Evolutionary conservation across 2,113 vertebrate species (phyloP).

Genomic region (Ciconia maguari): DNA sequence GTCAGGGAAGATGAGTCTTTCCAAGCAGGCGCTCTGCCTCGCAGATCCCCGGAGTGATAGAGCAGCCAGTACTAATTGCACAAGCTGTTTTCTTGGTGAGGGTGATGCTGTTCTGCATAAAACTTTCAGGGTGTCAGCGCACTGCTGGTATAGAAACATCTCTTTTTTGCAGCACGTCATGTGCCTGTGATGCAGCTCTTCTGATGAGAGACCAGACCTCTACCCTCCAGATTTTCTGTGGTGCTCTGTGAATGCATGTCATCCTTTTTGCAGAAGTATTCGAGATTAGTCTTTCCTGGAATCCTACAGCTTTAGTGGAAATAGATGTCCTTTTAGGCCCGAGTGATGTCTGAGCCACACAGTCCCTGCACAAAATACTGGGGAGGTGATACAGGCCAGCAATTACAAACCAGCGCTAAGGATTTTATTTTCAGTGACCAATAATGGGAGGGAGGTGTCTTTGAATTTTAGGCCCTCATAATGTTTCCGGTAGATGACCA

Average conservation of each 20-base stretch:
- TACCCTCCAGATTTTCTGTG: background rate
- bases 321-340: background rate
- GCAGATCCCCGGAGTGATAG: accelerated
- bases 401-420: background rate
- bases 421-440: background rate
- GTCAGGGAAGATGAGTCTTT: background rate
- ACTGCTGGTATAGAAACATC: background rate
- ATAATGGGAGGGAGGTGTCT: background rate
- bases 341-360: background rate
- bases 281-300: background rate
- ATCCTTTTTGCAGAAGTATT: background rate
- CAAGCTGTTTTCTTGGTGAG: background rate
- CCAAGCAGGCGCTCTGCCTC: background rate
- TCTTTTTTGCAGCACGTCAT: background rate
- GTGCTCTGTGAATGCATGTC: background rate
- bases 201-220: background rate
- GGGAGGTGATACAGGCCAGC: background rate
- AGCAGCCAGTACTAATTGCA: background rate
- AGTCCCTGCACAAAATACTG: background rate
- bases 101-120: background rate
- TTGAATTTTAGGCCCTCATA: background rate
- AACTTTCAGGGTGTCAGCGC: background rate
- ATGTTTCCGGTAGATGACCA: background rate
- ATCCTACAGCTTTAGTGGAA: background rate
- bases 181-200: background rate